These are phyloP conservation scores for Hydrolagus colliei DNA, from an alignment of 2,797 vertebrate genomes.

Conservation along the genomic window DNA sequence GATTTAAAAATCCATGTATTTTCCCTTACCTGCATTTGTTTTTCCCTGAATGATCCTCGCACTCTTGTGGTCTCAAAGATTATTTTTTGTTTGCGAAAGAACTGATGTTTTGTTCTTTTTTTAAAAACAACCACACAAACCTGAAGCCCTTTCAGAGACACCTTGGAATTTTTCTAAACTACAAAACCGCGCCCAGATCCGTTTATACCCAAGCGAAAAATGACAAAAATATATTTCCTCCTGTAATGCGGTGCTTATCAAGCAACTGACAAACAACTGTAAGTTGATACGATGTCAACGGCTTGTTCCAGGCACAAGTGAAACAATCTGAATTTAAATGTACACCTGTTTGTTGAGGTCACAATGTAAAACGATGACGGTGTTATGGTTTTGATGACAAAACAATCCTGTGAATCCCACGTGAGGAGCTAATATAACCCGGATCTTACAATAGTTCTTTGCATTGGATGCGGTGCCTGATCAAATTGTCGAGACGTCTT, in stretches of 20 bases:
- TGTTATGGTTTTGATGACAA: neutral
- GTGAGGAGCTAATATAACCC: no score
- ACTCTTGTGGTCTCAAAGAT: neutral
- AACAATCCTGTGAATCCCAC: neutral
- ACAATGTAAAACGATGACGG: neutral
- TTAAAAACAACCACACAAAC: neutral
- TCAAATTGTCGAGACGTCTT: no score
- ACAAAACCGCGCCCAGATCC: neutral
- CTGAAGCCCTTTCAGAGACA: neutral
- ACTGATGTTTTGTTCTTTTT: no score
- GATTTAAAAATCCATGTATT: neutral
- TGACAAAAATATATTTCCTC: neutral
- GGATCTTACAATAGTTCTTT: no score
- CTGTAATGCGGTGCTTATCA: neutral
- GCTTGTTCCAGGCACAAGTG: neutral
- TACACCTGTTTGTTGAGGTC: neutral
- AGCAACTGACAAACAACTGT: constrained; percentile 18
- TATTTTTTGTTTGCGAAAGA: neutral
- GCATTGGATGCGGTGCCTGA: no score
- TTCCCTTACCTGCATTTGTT: constrained; percentile 23
- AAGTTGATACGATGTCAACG: constrained; percentile 15
- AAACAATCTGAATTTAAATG: constrained; percentile 15
- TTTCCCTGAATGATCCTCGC: constrained; percentile 8
- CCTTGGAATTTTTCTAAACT: constrained; percentile 3
- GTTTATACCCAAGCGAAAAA: no score